phyloP scores from a whole-genome alignment of 2,797 vertebrate species.

The Pangasius macronema region DNA sequence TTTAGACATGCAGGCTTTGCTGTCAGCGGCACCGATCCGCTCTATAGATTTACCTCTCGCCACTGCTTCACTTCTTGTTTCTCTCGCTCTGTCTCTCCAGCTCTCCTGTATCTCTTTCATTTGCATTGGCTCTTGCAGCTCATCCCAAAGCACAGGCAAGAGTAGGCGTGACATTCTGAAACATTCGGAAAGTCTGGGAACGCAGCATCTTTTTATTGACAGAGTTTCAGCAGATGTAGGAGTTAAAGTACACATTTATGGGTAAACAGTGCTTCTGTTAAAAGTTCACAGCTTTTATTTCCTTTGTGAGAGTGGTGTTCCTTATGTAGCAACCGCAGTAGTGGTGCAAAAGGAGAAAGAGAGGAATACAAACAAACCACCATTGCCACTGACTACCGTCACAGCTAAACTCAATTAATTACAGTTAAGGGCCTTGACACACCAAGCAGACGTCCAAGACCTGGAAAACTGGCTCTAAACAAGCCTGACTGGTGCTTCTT shows the following conservation, averaged over 20 bases:
- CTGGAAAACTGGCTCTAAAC: not conserved
- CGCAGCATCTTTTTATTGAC: not conserved
- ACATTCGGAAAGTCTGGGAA: not conserved
- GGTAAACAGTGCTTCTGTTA: not conserved
- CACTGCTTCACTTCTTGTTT: conserved; percentile 6
- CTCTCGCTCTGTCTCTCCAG: not conserved
- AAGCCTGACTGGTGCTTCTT: not conserved
- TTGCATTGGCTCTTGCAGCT: not conserved
- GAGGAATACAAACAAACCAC: not conserved
- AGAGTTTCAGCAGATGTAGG: not conserved
- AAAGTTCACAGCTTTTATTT: not conserved
- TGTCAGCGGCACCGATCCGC: conserved; percentile 4
- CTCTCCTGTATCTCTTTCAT: not conserved
- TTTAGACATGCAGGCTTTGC: conserved; percentile 13
- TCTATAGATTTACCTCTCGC: conserved; percentile 15
- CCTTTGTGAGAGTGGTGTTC: not conserved
- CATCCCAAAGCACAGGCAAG: not conserved
- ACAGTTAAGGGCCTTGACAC: not conserved
- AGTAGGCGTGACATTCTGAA: too few relatives aligned
- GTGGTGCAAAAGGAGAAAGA: not conserved
- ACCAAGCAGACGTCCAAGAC: not conserved
- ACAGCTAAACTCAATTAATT: not conserved
- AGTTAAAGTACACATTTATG: not conserved
- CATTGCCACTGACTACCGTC: not conserved
- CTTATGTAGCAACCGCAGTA: not conserved